These are phyloP conservation scores for Stenodema calcarata DNA, from an alignment of 2,888 invertebrate species.

Conservation along the genomic window DNA sequence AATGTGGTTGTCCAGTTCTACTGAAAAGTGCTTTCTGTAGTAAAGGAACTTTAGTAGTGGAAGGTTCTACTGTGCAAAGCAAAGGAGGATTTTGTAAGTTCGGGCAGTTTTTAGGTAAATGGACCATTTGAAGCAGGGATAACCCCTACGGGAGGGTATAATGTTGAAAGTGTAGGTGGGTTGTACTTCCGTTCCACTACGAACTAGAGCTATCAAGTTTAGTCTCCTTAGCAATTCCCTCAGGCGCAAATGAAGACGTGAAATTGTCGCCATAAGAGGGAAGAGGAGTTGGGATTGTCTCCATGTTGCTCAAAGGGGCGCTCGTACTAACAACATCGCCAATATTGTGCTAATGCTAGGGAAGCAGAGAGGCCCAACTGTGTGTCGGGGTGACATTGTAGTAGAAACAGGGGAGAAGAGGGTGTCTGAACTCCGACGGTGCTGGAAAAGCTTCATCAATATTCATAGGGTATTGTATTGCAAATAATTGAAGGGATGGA, in stretches of 20 bases:
- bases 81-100: background rate
- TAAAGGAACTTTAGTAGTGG: no score
- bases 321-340: background rate
- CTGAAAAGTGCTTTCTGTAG: no score
- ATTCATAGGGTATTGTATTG: conserved; percentile 36
- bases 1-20: no score
- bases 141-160: background rate
- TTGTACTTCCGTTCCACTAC: background rate
- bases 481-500: background rate
- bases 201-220: background rate
- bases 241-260: background rate
- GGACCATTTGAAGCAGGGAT: background rate
- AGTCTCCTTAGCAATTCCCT: background rate
- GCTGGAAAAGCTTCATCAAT: conserved; percentile 11
- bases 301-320: background rate
- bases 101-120: background rate
- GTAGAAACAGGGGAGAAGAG: background rate
- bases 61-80: no score
- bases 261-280: background rate
- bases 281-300: background rate
- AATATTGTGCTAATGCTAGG: background rate
- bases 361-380: background rate
- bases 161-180: background rate
- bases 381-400: background rate
- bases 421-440: background rate